phyloP scores from a whole-genome alignment of 2,888 invertebrate species.

The Lasius fuliginosus region DNA sequence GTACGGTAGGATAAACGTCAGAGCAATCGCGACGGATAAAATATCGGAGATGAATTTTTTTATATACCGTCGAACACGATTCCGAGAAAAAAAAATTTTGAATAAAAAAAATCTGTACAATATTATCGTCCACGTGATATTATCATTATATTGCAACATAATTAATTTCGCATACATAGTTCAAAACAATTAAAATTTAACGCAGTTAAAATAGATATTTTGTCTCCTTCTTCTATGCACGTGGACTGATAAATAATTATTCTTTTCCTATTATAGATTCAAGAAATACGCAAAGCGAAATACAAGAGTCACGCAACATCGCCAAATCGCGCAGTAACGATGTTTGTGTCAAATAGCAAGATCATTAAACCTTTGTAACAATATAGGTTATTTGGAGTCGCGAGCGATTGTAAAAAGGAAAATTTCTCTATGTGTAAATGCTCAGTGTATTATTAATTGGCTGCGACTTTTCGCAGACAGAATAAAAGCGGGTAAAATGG shows the following conservation, averaged over 20 bases:
- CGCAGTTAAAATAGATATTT: neutral
- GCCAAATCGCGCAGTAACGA: neutral
- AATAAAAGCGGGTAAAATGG: slow-evolving; percentile 6
- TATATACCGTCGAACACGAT: neutral
- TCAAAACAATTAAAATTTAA: neutral
- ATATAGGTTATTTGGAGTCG: neutral
- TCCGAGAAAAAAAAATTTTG: neutral
- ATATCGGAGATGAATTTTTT: slow-evolving; percentile 21
- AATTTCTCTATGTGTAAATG: slow-evolving; percentile 15
- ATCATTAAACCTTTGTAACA: neutral
- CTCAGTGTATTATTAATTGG: slow-evolving; percentile 29
- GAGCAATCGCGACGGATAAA: slow-evolving; percentile 9
- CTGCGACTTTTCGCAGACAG: neutral
- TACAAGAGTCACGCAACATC: neutral
- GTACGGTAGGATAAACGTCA: slow-evolving; percentile 11
- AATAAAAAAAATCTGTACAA: neutral
- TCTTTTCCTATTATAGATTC: neutral
- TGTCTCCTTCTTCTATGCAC: neutral
- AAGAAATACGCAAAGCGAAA: neutral
- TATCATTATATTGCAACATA: neutral
- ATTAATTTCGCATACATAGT: neutral
- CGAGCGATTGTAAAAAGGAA: neutral
- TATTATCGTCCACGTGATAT: neutral
- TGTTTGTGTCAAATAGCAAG: neutral
- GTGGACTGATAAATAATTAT: neutral